Conservation (phyloP, 2,113 vertebrate species). For the Chamaea fasciata region DNA sequence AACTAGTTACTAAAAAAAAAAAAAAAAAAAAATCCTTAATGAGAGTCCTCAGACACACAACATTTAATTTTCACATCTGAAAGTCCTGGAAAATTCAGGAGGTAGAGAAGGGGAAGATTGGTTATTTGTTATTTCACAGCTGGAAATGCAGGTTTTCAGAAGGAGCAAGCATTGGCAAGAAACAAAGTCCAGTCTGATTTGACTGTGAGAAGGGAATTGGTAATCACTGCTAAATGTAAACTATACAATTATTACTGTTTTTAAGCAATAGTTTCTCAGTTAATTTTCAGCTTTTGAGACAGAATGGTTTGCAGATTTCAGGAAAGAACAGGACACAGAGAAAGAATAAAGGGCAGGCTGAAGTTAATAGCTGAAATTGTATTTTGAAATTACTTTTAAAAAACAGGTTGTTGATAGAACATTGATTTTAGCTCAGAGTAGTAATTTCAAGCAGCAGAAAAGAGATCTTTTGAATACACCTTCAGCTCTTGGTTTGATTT, state of each 20-base stretch:
- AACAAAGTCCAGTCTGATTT: neutral
- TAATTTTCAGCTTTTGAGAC: neutral
- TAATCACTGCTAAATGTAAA: neutral
- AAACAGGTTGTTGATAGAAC: neutral
- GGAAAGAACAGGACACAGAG: neutral
- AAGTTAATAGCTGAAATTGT: neutral
- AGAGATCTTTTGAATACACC: neutral
- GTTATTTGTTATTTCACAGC: slow-evolving; percentile 3
- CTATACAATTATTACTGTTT: neutral
- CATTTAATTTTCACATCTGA: neutral
- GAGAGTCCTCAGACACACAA: neutral
- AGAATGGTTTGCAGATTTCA: neutral
- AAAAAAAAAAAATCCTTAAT: neutral
- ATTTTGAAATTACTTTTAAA: neutral
- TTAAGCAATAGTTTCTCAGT: neutral
- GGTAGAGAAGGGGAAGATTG: neutral
- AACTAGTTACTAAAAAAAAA: neutral
- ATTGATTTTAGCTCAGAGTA: slow-evolving; percentile 18
- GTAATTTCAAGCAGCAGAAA: slow-evolving; percentile 11
- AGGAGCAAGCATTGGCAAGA: neutral
- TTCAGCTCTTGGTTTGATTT: neutral
- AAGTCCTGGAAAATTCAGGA: neutral
- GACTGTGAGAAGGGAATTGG: neutral
- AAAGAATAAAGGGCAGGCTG: neutral
- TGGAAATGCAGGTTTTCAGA: neutral